Conservation (phyloP, 2,888 invertebrate genomes). For the Papilio protenor region DNA sequence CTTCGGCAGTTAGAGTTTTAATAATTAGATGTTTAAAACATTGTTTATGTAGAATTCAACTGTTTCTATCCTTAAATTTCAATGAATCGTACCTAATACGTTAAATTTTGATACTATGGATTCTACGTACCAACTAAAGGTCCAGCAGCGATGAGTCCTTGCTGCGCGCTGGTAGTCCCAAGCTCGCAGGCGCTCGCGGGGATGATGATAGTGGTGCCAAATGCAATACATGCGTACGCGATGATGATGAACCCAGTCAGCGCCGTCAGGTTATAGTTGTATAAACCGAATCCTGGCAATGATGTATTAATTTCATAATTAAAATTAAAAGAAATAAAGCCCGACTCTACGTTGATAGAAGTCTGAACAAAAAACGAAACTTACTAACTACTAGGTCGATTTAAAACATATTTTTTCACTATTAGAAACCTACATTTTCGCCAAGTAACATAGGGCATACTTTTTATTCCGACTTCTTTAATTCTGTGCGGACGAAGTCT, state of each 20-base stretch:
- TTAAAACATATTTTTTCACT: background rate
- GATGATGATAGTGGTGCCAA: constrained; percentile 65
- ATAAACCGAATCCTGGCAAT: constrained; percentile 54
- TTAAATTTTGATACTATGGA: too few relatives aligned
- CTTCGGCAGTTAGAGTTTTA: too few relatives aligned
- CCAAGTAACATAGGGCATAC: too few relatives aligned
- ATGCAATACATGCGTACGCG: constrained; percentile 63
- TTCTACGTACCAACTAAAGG: constrained; percentile 50
- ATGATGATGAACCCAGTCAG: constrained; percentile 61
- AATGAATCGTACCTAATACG: too few relatives aligned
- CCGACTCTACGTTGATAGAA: background rate
- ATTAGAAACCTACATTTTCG: constrained; percentile 1
- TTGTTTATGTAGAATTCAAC: too few relatives aligned
- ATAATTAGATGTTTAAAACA: too few relatives aligned
- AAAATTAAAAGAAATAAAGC: constrained; percentile 11
- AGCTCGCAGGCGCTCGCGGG: constrained; percentile 75
- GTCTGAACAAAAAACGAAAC: background rate
- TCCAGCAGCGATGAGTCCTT: constrained; percentile 61
- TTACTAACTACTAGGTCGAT: too few relatives aligned
- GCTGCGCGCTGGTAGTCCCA: constrained; percentile 64
- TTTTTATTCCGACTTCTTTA: too few relatives aligned
- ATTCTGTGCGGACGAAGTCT: too few relatives aligned
- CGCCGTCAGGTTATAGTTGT: constrained; percentile 58
- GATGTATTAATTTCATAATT: background rate
- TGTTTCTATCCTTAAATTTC: too few relatives aligned